A percentile compares a stretch with the other conserved stretches of the same genome.
These are phyloP conservation scores for Stichodactyla helianthus DNA, from an alignment of 64 coral and sea anemone genomes.

Conservation along the genomic window DNA sequence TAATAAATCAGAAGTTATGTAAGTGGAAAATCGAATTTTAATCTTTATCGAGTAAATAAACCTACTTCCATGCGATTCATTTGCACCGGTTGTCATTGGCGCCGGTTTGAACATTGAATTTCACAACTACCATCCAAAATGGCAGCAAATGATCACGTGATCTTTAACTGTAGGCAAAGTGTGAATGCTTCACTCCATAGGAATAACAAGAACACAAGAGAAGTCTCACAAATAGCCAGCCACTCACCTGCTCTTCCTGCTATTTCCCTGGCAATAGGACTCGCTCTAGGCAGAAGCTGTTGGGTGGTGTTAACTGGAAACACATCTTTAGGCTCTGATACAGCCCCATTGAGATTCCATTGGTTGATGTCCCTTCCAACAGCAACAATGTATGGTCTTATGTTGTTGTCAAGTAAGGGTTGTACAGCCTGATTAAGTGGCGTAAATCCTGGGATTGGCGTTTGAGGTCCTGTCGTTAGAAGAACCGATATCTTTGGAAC, in stretches of 20 bases:
- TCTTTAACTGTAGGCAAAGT: no score
- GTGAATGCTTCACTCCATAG: no score
- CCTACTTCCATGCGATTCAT: no score
- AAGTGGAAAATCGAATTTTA: no score
- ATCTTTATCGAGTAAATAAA: no score
- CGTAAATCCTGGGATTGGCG: conserved; percentile 14
- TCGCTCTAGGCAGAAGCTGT: conserved; percentile 21
- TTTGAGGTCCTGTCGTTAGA: conserved; percentile 58
- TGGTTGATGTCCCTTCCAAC: conserved; percentile 41
- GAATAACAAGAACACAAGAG: no score
- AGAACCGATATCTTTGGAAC: conserved; percentile 49
- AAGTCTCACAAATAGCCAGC: background rate
- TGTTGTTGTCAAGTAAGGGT: conserved; percentile 21
- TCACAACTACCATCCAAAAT: no score
- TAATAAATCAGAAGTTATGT: background rate
- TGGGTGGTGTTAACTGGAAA: conserved; percentile 17
- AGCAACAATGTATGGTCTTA: conserved; percentile 56
- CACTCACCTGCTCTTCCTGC: conserved; percentile 19
- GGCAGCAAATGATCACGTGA: no score
- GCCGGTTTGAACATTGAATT: no score
- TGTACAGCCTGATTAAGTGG: conserved; percentile 13
- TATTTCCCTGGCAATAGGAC: conserved; percentile 45
- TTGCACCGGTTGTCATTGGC: no score
- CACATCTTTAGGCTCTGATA: conserved; percentile 28
- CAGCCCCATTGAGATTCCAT: conserved; percentile 22